Conservation (phyloP, 2,797 vertebrate species). For the Chromis chromis region DNA sequence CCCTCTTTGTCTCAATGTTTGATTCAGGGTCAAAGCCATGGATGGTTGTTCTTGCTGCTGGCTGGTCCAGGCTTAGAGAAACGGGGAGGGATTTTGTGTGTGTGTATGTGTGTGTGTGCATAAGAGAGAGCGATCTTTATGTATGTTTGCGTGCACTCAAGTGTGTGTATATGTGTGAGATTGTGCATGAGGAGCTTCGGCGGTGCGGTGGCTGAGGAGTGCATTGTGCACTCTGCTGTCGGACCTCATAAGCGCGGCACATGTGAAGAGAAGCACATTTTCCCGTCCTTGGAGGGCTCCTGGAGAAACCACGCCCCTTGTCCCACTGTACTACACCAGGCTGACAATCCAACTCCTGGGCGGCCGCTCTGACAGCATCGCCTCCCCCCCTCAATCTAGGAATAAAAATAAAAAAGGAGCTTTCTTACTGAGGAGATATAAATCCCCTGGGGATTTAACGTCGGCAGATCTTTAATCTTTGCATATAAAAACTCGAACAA, state of each 20-base stretch:
- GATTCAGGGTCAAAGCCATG: constrained; percentile 75
- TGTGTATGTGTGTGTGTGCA: constrained; percentile 21
- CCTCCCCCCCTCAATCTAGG: constrained; percentile 23
- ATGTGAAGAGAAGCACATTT: constrained; percentile 74
- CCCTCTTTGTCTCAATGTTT: constrained; percentile 40
- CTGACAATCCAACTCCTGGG: constrained; percentile 27
- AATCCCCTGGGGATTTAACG: constrained; percentile 56
- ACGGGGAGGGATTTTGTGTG: constrained; percentile 29
- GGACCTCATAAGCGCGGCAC: constrained; percentile 67
- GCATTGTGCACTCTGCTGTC: constrained; percentile 69
- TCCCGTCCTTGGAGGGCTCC: constrained; percentile 45
- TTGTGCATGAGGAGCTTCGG: constrained; percentile 46
- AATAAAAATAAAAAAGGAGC: constrained; percentile 25
- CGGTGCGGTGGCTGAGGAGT: constrained; percentile 47
- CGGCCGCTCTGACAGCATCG: constrained; percentile 12
- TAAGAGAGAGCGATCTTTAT: constrained; percentile 33
- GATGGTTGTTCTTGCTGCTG: constrained; percentile 63
- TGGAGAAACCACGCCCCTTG: constrained; percentile 23
- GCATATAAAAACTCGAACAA: constrained; percentile 27
- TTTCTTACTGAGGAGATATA: constrained; percentile 47
- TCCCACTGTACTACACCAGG: constrained; percentile 30
- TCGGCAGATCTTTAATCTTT: constrained; percentile 63
- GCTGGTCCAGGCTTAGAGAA: constrained; percentile 71
- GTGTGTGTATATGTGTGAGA: constrained; percentile 38
- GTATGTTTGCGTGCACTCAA: constrained; percentile 41